Evolutionary conservation across 2,797 vertebrate species (phyloP).

Genomic region (Neostethus bicornis): DNA sequence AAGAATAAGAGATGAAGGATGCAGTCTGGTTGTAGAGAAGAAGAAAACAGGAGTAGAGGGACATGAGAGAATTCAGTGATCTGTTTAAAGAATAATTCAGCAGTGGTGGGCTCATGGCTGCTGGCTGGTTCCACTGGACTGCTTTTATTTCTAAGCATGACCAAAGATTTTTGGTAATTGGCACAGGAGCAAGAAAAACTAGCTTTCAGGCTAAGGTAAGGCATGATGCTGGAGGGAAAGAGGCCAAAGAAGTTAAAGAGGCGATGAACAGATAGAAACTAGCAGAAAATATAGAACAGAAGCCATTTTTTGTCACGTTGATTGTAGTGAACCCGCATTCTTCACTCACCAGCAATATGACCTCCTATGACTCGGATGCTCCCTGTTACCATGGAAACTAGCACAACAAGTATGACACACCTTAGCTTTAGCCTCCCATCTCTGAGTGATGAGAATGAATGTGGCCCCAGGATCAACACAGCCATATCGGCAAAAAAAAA

Average conservation of each 20-base stretch:
- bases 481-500: constrained; percentile 78
- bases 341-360: constrained; percentile 61
- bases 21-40: constrained; percentile 38
- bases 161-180: constrained; percentile 12
- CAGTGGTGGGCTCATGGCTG: constrained; percentile 28
- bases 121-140: constrained; percentile 20
- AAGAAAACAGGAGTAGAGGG: constrained; percentile 28
- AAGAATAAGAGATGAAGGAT: constrained; percentile 59
- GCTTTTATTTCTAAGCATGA: constrained; percentile 19
- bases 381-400: constrained; percentile 71
- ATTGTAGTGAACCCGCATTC: constrained; percentile 59
- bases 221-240: constrained; percentile 8
- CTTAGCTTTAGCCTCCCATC: constrained; percentile 18
- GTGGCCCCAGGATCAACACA: constrained; percentile 69
- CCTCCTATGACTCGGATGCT: constrained; percentile 66
- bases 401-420: constrained; percentile 69
- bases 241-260: constrained; percentile 12
- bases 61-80: constrained; percentile 47
- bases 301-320: constrained; percentile 59
- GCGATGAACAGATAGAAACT: constrained; percentile 24
- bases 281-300: constrained; percentile 25
- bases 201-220: constrained; percentile 18
- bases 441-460: constrained; percentile 72
- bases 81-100: constrained; percentile 45
- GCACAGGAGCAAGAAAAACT: constrained; percentile 24